Base-by-base conservation (phyloP, 2,888 invertebrate genomes). In the Watsonalla binaria region DNA sequence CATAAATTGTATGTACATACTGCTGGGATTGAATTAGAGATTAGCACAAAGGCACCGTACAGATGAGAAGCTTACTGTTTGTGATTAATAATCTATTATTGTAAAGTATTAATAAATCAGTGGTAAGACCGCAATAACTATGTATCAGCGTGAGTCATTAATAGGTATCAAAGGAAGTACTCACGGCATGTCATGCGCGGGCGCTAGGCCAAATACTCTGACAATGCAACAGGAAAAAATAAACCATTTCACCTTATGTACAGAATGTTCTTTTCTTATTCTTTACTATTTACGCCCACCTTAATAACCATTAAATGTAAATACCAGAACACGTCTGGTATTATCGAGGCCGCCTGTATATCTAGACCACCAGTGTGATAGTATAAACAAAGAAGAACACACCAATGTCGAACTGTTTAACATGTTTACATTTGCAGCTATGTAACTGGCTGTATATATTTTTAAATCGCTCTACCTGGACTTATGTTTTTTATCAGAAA, bases 151-250 rank as follows among this genome's bases (percentile, higher is more conserved):
- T 37, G 37, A 11, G 5, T 42, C 8, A 42, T 37, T 37, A 7
- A 8, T 37, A 37, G 6, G 8, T 37, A 37, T 37, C 8, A 37
- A 8, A 37, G 8, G 2, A 8, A 8, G 6, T 42, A 42, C 11
- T 4, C 11, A 11, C 11, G 42, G 42, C 11, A 11, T 63, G 58
- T 60, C 49, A 54, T 62, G 60, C 57, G 58, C 56, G 65, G 76
- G 73, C 74, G 55, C 14, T 46, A 54, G 39, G 71, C 73, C 70
- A 75, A 74, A 62, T 64, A 65, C 67, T 63, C 49, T 47, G 63
- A 64, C 63, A 61, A 72, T 68, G 66, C 58, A 62, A 72, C 66
- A 67, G 54, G 49, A 65, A 8, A 34, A 24, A 47, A 54, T 52
- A 62, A 49, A 48, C 24, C 8, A 48, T 13, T 33, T 37, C 15